Evolutionary conservation across 2,113 vertebrate species (phyloP).

Genomic region (Apteryx mantelli): DNA sequence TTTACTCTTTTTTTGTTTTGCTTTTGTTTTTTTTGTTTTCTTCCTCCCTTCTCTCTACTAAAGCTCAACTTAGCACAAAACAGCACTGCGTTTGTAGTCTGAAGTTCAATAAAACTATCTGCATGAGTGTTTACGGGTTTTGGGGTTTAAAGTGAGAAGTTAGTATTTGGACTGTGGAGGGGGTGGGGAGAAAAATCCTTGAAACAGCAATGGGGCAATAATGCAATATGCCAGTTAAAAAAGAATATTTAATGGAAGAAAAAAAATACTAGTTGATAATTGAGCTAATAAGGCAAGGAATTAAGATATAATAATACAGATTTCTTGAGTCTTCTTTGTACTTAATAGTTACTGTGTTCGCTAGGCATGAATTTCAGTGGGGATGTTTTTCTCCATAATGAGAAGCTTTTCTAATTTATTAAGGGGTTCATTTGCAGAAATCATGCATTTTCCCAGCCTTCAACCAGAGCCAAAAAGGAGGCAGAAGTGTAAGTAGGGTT

Average conservation of each 20-base stretch:
- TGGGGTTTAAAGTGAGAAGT: neutral
- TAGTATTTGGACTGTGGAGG: neutral
- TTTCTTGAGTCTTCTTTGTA: neutral
- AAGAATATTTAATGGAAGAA: neutral
- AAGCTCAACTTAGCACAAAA: neutral
- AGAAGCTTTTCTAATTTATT: neutral
- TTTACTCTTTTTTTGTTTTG: neutral
- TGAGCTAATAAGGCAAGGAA: neutral
- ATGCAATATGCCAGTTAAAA: neutral
- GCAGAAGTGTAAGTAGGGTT: neutral
- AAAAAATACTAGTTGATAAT: neutral
- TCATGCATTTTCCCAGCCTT: neutral
- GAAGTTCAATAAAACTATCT: neutral
- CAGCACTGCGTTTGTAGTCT: neutral
- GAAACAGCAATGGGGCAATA: neutral
- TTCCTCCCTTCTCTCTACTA: neutral
- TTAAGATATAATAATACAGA: neutral
- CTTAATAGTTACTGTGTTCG: neutral
- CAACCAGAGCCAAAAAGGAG: neutral
- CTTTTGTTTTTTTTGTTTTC: too few relatives aligned
- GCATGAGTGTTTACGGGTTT: fast-evolving
- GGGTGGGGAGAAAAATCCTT: neutral
- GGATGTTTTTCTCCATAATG: neutral
- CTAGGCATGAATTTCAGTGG: neutral
- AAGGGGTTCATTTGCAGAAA: neutral